These are phyloP conservation scores for Rhynchotus rufescens DNA, from an alignment of 2,797 vertebrate genomes.

Conservation along the genomic window DNA sequence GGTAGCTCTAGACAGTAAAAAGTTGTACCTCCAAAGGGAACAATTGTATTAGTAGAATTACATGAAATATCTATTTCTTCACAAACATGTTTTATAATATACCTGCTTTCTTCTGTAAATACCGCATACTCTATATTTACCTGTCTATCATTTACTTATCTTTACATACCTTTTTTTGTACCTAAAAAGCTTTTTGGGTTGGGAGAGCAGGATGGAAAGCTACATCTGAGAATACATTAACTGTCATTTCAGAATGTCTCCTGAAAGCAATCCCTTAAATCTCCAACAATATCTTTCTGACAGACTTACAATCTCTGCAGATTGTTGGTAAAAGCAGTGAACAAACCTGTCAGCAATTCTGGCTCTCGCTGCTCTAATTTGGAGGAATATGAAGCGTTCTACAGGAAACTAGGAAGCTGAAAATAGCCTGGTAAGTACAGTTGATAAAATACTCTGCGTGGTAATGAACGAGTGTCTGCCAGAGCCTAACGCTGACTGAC, in stretches of 20 bases:
- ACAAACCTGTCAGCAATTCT: constrained; percentile 28
- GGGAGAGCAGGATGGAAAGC: background rate
- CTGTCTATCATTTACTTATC: too few relatives aligned
- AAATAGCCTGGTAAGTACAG: background rate
- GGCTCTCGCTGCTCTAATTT: background rate
- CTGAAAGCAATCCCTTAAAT: constrained; percentile 32
- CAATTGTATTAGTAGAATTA: background rate
- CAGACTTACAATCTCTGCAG: constrained; percentile 1
- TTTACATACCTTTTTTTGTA: background rate
- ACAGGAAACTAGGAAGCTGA: background rate
- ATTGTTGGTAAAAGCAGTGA: background rate
- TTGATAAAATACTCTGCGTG: background rate
- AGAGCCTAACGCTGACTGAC: fast-evolving
- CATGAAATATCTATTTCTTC: background rate
- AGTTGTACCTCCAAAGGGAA: background rate
- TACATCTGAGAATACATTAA: background rate
- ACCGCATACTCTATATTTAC: background rate
- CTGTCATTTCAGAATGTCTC: constrained; percentile 2
- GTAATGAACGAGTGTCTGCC: background rate
- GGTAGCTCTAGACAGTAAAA: background rate
- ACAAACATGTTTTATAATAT: background rate
- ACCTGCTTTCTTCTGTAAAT: background rate
- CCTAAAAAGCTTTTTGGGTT: background rate
- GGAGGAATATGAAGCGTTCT: background rate
- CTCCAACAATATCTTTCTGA: background rate